phyloP scores from a whole-genome alignment of 2,797 vertebrate genomes.

The Acrossocheilus wenchowensis region DNA sequence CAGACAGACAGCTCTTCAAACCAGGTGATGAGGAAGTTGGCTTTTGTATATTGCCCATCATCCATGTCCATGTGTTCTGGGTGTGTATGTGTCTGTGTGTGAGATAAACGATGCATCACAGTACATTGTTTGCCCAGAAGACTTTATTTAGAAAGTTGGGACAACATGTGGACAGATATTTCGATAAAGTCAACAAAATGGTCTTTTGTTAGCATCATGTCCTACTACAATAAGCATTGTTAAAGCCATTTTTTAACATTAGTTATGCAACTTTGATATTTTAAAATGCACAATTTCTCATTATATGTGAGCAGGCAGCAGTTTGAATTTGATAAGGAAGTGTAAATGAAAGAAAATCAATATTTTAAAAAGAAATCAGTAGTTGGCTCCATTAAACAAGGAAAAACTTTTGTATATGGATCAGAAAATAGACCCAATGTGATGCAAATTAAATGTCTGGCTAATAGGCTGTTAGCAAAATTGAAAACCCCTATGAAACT shows the following conservation, averaged over 20 bases:
- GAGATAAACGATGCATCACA: background rate
- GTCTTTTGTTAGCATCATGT: background rate
- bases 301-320: no score
- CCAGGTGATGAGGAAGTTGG: background rate
- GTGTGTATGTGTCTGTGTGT: background rate
- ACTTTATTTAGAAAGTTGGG: background rate
- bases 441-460: background rate
- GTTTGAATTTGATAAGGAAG: no score
- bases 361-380: no score
- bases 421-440: no score
- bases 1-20: background rate
- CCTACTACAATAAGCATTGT: background rate
- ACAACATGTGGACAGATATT: background rate
- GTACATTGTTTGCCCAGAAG: background rate
- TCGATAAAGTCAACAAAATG: background rate
- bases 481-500: background rate
- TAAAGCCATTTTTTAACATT: background rate
- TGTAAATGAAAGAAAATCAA: no score
- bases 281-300: no score
- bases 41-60: background rate
- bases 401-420: no score
- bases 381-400: no score
- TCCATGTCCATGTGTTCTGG: background rate
- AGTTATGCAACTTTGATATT: no score
- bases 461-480: background rate